Evolutionary conservation across 2,888 invertebrate genomes (phyloP), one percentile per base, ranked within the genome.

Genomic region (Latheticus oryzae): DNA sequence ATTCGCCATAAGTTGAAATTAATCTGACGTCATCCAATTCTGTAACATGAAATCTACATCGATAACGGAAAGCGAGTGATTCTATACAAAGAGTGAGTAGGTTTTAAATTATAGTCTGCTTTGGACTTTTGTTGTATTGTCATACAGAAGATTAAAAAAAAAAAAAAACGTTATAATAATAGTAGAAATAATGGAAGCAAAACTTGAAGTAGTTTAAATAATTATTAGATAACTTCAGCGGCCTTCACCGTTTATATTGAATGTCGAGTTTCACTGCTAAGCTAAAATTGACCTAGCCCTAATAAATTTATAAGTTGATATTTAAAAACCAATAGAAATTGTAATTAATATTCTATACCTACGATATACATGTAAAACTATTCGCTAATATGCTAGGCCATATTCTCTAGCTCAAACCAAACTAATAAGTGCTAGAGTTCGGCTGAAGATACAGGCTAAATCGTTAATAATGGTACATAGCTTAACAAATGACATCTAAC

Each of bases 31-130:
- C 45, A 45, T 32, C 11, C 15, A 17, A 8, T 30, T 12, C 43
- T 9, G 21, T 43, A 43, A 9, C 17, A 16, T n/a, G 8, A 12
- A 9, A 33, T 15, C 16, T 33, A 13, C 5, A 13, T n/a, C 21
- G 5, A 19, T 5, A 19, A 5, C 5, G 21, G n/a, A n/a, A 11
- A 9, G 19, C 7, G 13, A 19, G 19, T 23, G 12, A 38, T 8
- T 21, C 23, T 13, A 26, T 26, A 42, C 23, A 21, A 24, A 19
- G 30, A 30, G 8, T 9, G 21, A 19, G 48, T 48, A 35, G 48
- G 48, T 17, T 35, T 33, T 4, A 48, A 48, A 48, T 48, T 47
- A 47, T 32, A 43, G 40, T 17, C 24, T 24, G 40, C 15, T 40
- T 40, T 15, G 13, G 16, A 15, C 16, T 15, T 32, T 12, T 13